Evolutionary conservation across 2,113 vertebrate species (phyloP).

Genomic region (Corvus moneduloides): DNA sequence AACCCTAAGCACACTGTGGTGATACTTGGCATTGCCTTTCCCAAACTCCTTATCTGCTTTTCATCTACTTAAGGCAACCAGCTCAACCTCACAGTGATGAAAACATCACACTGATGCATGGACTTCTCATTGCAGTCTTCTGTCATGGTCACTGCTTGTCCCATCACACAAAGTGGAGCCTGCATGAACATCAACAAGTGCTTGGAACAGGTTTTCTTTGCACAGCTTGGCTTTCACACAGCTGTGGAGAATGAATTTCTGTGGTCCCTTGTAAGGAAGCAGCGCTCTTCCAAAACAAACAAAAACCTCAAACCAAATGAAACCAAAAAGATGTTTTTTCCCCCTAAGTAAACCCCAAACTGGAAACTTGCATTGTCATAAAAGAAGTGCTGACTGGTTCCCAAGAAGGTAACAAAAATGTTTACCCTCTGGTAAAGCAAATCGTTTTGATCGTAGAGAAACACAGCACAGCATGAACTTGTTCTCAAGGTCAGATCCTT

Average conservation of each 20-base stretch:
- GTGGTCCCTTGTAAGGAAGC: conserved; percentile 37
- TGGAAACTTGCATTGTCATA: conserved; percentile 23
- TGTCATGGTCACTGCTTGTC: neutral
- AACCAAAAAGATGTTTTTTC: neutral
- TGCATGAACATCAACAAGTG: neutral
- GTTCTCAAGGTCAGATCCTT: neutral
- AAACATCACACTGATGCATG: neutral
- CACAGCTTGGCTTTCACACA: neutral
- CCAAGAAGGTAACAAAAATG: conserved; percentile 30
- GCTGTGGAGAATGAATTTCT: conserved; percentile 41
- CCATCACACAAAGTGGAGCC: neutral
- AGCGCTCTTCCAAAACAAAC: conserved; percentile 47
- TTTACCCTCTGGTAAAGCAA: neutral
- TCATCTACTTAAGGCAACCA: neutral
- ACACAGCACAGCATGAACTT: neutral
- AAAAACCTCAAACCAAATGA: conserved; percentile 36
- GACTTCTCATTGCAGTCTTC: neutral
- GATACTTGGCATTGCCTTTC: neutral
- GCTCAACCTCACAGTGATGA: neutral
- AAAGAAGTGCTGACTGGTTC: conserved; percentile 6
- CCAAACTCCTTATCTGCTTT: neutral
- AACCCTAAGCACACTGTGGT: neutral
- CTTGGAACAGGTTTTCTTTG: conserved; percentile 32
- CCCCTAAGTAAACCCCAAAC: neutral
- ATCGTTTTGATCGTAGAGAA: neutral